Evolutionary conservation across 2,888 invertebrate species (phyloP), one percentile per base, ranked within the genome.

Genomic region (Drosophila algonquin): DNA sequence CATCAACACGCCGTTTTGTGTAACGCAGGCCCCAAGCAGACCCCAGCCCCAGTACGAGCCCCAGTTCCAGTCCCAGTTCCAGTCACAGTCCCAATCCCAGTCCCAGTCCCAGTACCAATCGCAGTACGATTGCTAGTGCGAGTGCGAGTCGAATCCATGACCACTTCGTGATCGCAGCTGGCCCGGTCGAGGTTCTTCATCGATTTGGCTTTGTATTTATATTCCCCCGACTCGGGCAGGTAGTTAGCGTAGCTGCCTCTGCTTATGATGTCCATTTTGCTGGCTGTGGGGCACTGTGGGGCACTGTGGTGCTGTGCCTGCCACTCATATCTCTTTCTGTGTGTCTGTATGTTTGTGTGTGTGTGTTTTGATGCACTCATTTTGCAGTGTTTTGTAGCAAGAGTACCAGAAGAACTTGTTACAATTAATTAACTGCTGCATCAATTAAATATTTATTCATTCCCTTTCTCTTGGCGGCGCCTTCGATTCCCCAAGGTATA

Each of bases 381-480:
- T 75, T 82, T 58, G 83, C 86, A 48, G 63, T 68, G 84, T 69
- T 82, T 84, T 79, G 84, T 73, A 69, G 58, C 52, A 21, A 21
- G 30, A 70, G 67, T 35, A 14, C 40, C 59, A 58, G 57, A 51
- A 67, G 58, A 63, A 82, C 82, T 84, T 87, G 87, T 85, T 85
- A 82, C 83, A 84, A 84, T 85, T 84, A 84, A 84, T 84, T 87
- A 87, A 85, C 86, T 85, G 63, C 65, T 57, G 85, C 80, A 84
- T 87, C 82, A 83, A 83, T 87, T 83, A 87, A 87, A 73, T 77
- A 79, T 74, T 74, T 73, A 55, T 63, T 63, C 47, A 44, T 30
- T 63, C 55, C 44, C 61, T 54, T 70, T 70, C 47, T 48, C 35
- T 55, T 21, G 16, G 53, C 72, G 61, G 53, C 64, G 64, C 63